A percentile compares a stretch with the other conserved stretches of the same genome.
Evolutionary conservation across 2,113 vertebrate species (phyloP).

Genomic region (Austrofundulus limnaeus): DNA sequence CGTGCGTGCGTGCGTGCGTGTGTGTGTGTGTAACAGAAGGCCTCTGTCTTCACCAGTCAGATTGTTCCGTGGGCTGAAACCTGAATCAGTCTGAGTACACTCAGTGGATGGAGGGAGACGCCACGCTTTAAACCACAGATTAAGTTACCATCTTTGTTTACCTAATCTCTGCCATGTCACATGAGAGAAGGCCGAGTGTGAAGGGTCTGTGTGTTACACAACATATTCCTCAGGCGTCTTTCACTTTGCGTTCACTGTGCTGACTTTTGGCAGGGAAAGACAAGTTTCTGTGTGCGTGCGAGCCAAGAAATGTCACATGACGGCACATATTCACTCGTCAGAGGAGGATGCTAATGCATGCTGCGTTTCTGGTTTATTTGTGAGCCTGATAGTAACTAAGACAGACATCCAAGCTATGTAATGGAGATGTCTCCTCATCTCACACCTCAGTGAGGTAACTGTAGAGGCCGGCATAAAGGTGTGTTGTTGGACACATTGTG

Average conservation of each 20-base stretch:
- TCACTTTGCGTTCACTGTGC: conserved; percentile 20
- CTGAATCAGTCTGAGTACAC: conserved; percentile 42
- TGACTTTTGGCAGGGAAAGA: conserved; percentile 11
- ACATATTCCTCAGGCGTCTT: conserved; percentile 27
- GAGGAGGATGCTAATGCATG: conserved; percentile 4
- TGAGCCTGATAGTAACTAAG: conserved; percentile 1
- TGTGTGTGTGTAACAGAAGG: conserved; percentile 24
- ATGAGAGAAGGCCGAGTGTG: conserved; percentile 42
- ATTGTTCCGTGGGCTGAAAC: conserved; percentile 16
- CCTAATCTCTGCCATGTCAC: conserved; percentile 69
- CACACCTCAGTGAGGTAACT: neutral
- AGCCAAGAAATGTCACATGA: conserved; percentile 6
- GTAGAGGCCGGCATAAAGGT: conserved; percentile 13
- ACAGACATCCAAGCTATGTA: neutral
- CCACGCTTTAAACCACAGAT: conserved; percentile 53
- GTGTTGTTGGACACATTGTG: neutral
- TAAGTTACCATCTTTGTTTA: conserved; percentile 64
- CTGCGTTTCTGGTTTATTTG: conserved; percentile 2
- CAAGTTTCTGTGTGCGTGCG: neutral
- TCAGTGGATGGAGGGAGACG: conserved; percentile 24
- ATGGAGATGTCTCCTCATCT: neutral
- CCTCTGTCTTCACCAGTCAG: conserved; percentile 23
- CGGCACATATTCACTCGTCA: neutral
- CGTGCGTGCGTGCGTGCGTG: too few species aligned
- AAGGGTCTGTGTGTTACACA: conserved; percentile 31